Conservation (phyloP, 1,140 invertebrate genomes). For the Cydia fagiglandana region DNA sequence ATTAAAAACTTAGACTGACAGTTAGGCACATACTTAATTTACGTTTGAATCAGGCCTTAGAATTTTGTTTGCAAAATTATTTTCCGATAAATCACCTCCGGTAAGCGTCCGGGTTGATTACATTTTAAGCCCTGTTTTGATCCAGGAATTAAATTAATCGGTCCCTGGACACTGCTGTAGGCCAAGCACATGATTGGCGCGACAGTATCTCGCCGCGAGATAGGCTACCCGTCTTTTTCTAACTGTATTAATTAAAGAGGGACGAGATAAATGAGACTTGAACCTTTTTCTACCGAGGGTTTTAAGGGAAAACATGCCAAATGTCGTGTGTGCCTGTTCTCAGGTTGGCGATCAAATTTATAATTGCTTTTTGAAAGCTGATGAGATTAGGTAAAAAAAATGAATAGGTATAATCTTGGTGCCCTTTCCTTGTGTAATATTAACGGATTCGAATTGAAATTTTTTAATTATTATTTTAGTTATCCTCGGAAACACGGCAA, state of each 20-base stretch:
- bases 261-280: too few species aligned
- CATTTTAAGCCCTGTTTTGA: constrained; percentile 27
- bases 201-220: too few species aligned
- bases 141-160: constrained; percentile 10
- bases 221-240: too few species aligned
- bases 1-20: not conserved
- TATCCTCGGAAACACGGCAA: too few species aligned
- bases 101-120: constrained; percentile 19
- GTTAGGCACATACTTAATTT: constrained; percentile 9
- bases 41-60: not conserved
- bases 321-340: not conserved
- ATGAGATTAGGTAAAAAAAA: not conserved
- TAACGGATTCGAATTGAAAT: too few species aligned
- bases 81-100: constrained; percentile 8
- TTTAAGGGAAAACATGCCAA: not conserved
- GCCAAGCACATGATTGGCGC: too few species aligned
- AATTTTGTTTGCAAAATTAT: not conserved
- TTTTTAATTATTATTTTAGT: too few species aligned
- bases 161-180: not conserved
- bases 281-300: not conserved
- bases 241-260: too few species aligned
- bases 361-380: constrained; percentile 1
- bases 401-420: too few species aligned
- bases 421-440: too few species aligned
- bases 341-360: not conserved